Evolutionary conservation across 64 coral and sea anemone genomes (phyloP).

Genomic region (Exaiptasia diaphana): DNA sequence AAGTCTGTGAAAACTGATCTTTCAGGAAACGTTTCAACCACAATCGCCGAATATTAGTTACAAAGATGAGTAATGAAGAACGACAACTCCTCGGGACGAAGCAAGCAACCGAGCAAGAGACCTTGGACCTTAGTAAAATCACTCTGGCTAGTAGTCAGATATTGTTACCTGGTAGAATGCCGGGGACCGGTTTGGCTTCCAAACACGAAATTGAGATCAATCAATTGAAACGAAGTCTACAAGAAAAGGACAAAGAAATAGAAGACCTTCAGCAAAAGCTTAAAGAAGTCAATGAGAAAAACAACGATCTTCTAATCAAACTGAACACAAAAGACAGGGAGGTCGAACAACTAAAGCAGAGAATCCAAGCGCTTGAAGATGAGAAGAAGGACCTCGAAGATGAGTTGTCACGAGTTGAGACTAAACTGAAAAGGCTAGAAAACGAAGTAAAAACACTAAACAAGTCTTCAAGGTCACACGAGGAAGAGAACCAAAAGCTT

Average conservation of each 20-base stretch:
- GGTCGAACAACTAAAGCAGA: neutral
- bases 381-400: conserved; percentile 8
- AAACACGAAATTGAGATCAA: conserved; percentile 10
- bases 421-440: conserved; percentile 5
- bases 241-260: conserved; percentile 21
- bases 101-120: too few relatives aligned
- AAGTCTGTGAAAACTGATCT: too few relatives aligned
- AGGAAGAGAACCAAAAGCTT: conserved; percentile 4
- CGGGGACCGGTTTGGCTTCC: too few relatives aligned
- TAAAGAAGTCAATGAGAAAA: neutral
- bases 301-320: conserved; percentile 3
- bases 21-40: too few relatives aligned
- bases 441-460: neutral
- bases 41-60: too few relatives aligned
- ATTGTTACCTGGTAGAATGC: too few relatives aligned
- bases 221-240: neutral
- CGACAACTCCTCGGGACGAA: too few relatives aligned
- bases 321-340: conserved; percentile 18
- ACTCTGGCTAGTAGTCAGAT: neutral
- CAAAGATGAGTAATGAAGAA: neutral
- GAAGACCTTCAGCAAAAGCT: neutral
- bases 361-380: conserved; percentile 10
- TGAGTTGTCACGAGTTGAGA: conserved; percentile 4
- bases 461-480: neutral
- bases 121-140: neutral